Conservation (phyloP, 1,140 invertebrate species). For the Drosophila varians region DNA sequence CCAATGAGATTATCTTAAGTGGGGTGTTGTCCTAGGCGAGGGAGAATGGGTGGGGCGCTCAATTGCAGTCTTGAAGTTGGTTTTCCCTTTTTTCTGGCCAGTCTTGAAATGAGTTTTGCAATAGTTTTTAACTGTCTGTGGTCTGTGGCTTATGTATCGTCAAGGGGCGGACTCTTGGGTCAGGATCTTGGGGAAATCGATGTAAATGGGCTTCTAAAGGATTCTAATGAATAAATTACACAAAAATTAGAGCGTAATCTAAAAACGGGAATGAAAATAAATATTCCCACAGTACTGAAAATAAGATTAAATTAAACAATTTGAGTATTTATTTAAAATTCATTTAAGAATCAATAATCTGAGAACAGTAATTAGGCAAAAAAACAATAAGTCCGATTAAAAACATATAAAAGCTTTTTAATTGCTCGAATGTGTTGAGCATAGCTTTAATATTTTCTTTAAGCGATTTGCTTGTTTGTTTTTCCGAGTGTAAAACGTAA, state of each 20-base stretch:
- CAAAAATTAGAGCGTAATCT: background rate
- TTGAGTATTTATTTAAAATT: too few relatives aligned
- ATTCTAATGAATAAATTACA: constrained; percentile 31
- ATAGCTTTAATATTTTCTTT: background rate
- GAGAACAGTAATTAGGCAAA: too few relatives aligned
- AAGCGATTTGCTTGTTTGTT: background rate
- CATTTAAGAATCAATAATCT: too few relatives aligned
- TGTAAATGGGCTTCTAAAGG: constrained; percentile 27
- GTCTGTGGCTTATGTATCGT: constrained; percentile 18
- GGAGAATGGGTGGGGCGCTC: constrained; percentile 11
- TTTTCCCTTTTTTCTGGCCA: constrained; percentile 21
- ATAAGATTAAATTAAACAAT: too few relatives aligned
- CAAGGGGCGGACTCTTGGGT: background rate
- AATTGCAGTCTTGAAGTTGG: constrained; percentile 47
- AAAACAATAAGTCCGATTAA: too few relatives aligned
- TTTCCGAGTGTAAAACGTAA: background rate
- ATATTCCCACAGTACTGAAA: too few relatives aligned
- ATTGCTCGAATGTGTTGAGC: too few relatives aligned
- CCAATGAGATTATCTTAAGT: constrained; percentile 81
- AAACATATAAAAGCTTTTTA: too few relatives aligned
- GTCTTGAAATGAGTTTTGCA: constrained; percentile 58
- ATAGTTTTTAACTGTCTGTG: constrained; percentile 56
- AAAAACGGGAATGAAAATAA: background rate
- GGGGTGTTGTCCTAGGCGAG: constrained; percentile 52
- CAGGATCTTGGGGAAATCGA: constrained; percentile 40